These are phyloP conservation scores for Phenganax subtilis DNA, from an alignment of 92 coral and sea anemone species.

Conservation along the genomic window DNA sequence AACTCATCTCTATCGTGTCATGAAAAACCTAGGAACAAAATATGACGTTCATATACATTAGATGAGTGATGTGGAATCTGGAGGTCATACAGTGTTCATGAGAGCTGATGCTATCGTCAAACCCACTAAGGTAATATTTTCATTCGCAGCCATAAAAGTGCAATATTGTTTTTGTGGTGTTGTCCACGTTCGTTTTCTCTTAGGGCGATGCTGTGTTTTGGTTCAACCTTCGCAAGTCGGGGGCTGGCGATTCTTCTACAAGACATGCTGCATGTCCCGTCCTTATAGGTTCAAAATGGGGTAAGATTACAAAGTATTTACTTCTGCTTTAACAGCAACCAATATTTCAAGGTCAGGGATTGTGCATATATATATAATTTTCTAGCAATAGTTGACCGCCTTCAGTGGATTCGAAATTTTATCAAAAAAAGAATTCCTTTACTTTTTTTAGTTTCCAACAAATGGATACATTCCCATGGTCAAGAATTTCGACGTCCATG, in stretches of 20 bases:
- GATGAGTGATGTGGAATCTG: conserved; percentile 88
- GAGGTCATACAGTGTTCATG: conserved; percentile 72
- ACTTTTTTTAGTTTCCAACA: conserved; percentile 61
- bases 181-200: not conserved
- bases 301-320: conserved; percentile 39
- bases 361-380: not conserved
- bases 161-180: not conserved
- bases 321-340: not conserved
- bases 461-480: conserved; percentile 73
- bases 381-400: not conserved
- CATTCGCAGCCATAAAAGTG: not conserved
- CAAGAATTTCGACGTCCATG: conserved; percentile 72
- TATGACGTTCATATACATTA: conserved; percentile 8
- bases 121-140: conserved; percentile 51
- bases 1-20: not conserved
- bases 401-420: not conserved
- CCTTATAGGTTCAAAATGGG: conserved; percentile 85
- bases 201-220: conserved; percentile 81
- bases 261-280: conserved; percentile 79
- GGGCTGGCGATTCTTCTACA: conserved; percentile 56
- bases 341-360: not conserved
- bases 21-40: not conserved
- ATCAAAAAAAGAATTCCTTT: not conserved
- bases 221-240: conserved; percentile 61
- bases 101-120: conserved; percentile 65